Evolutionary conservation across 2,888 invertebrate genomes (phyloP), one percentile per base, ranked within the genome.

Genomic region (Caenorhabditis imperialis): DNA sequence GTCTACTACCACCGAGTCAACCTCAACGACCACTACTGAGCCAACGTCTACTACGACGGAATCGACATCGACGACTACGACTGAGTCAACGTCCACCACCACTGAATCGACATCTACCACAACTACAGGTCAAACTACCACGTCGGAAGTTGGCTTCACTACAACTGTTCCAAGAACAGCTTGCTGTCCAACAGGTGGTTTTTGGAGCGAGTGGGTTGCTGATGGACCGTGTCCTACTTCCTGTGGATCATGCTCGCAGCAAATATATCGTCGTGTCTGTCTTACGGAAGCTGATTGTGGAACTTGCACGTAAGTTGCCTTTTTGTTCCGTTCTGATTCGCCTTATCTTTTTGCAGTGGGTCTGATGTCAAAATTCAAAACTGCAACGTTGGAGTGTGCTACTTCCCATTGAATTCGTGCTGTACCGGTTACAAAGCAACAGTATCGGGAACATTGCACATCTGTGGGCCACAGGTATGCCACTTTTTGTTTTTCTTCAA

Each of bases 391-490:
- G 73, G 73, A 0, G 77, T 77, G 3, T 77, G 77, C 20, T 73
- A 63, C 23, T 77, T 67, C 58, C 73, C 77, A 4, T 27, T 44
- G 0, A 33, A 72, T 44, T 60, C 77, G 4, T 77, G 77, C n/a
- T 77, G 77, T 25, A 30, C 45, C 5, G 44, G 45, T 0, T 77
- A 62, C 35, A 58, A 3, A 1, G 58, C 62, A 0, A 73, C 51
- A 3, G 73, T 73, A n/a, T 45, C 51, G 2, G 63, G 57, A 23
- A 51, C 37, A 1, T 14, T 37, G n/a, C 77, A 77, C 22, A 55
- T 71, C 35, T 77, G 77, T 27, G 77, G 77, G 0, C 72, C 77
- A 20, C 72, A 73, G 53, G 77, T 72, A 44, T n/a, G 8, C 1
- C 30, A 16, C 27, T 7, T 4, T 10, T 25, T 40, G n/a, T 25